Conservation (phyloP, 2,113 vertebrate genomes). For the Pelmatolapia mariae region DNA sequence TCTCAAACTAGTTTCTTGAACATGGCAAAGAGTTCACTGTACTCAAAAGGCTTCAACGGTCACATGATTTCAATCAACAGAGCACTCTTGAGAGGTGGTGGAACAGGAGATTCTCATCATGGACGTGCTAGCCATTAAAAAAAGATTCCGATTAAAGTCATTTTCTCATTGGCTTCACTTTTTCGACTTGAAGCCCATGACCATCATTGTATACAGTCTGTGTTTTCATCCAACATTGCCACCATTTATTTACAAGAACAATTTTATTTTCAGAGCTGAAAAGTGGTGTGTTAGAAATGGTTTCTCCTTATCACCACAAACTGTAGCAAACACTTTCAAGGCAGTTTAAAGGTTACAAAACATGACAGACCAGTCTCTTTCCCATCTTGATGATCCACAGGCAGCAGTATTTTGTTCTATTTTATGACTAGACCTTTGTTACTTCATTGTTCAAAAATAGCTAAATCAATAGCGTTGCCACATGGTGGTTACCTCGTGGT, state of each 20-base stretch:
- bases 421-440: background rate
- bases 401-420: background rate
- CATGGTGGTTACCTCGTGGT: constrained; percentile 2
- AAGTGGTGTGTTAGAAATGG: background rate
- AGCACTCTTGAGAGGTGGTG: background rate
- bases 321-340: background rate
- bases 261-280: background rate
- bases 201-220: background rate
- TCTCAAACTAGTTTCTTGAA: background rate
- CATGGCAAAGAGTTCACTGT: background rate
- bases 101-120: background rate
- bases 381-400: background rate
- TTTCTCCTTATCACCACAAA: background rate
- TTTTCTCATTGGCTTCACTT: background rate
- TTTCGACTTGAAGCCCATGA: background rate
- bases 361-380: background rate
- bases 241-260: background rate
- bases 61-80: background rate
- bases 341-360: background rate
- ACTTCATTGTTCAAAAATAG: constrained; percentile 15
- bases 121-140: background rate
- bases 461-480: constrained; percentile 15
- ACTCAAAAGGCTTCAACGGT: background rate
- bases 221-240: background rate
- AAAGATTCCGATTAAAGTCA: background rate